Percentiles rank a stretch among this genome's conserved stretches.
Evolutionary conservation across 2,113 vertebrate species (phyloP).

Genomic region (Oreochromis spilurus): DNA sequence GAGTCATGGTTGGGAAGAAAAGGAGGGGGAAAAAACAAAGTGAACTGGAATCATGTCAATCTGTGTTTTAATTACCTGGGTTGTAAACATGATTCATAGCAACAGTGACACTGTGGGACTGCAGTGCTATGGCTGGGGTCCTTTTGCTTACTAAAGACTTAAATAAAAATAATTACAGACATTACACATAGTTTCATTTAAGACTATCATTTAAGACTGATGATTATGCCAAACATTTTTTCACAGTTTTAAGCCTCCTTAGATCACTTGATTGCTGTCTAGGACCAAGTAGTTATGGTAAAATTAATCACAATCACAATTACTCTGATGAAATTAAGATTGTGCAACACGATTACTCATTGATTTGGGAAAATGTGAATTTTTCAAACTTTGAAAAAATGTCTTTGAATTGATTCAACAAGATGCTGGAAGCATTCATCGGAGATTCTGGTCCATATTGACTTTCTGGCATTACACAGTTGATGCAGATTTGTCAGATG

Average conservation of each 20-base stretch:
- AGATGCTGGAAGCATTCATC: neutral
- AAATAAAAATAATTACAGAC: neutral
- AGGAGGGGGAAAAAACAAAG: neutral
- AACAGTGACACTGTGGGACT: neutral
- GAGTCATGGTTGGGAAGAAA: neutral
- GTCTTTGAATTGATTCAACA: neutral
- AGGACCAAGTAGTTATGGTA: neutral
- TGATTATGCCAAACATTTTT: neutral
- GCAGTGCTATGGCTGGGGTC: neutral
- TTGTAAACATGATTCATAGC: neutral
- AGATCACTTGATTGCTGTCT: neutral
- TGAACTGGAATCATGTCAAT: neutral
- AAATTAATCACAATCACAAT: neutral
- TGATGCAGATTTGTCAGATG: neutral
- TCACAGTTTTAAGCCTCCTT: neutral
- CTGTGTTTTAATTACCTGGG: neutral
- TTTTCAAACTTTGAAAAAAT: neutral
- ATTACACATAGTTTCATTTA: neutral
- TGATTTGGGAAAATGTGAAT: neutral
- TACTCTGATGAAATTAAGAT: neutral
- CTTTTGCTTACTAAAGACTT: neutral
- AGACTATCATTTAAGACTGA: neutral
- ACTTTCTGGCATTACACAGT: neutral
- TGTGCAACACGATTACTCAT: neutral
- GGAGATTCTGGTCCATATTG: neutral